A percentile compares a stretch with the other conserved stretches of the same genome.
Evolutionary conservation across 1,140 invertebrate species (phyloP).

Genomic region (Formica selysi): DNA sequence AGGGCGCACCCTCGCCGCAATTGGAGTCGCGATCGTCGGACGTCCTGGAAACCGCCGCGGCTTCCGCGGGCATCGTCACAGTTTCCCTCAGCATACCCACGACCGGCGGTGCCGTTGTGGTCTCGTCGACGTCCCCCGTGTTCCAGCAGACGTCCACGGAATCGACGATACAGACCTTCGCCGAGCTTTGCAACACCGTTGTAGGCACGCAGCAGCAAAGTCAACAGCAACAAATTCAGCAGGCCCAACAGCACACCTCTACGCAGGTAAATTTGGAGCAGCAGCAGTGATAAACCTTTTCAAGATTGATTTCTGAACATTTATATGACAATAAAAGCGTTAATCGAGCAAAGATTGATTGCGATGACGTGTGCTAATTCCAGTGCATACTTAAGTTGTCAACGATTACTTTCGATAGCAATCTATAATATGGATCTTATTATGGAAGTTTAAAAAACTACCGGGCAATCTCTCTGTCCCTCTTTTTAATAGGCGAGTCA

Average conservation of each 20-base stretch:
- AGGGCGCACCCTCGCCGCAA: conserved; percentile 87
- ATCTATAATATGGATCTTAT: neutral
- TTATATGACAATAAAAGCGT: neutral
- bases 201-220: conserved; percentile 84
- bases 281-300: neutral
- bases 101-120: conserved; percentile 87
- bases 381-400: neutral
- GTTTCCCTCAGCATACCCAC: conserved; percentile 89
- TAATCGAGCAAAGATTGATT: conserved; percentile 50
- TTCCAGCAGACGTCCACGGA: conserved; percentile 84
- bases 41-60: conserved; percentile 88
- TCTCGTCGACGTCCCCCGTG: conserved; percentile 86
- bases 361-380: neutral
- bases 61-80: conserved; percentile 89
- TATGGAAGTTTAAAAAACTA: conserved; percentile 27
- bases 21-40: conserved; percentile 83
- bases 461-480: conserved; percentile 40
- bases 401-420: conserved; percentile 23
- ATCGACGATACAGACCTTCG: conserved; percentile 86
- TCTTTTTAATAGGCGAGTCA: conserved; percentile 81
- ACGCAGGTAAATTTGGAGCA: conserved; percentile 75
- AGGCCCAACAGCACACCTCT: conserved; percentile 78
- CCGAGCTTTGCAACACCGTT: conserved; percentile 89
- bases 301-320: neutral
- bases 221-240: conserved; percentile 73